Evolutionary conservation across 2,888 invertebrate species (phyloP).

Genomic region (Capitulum mitella): DNA sequence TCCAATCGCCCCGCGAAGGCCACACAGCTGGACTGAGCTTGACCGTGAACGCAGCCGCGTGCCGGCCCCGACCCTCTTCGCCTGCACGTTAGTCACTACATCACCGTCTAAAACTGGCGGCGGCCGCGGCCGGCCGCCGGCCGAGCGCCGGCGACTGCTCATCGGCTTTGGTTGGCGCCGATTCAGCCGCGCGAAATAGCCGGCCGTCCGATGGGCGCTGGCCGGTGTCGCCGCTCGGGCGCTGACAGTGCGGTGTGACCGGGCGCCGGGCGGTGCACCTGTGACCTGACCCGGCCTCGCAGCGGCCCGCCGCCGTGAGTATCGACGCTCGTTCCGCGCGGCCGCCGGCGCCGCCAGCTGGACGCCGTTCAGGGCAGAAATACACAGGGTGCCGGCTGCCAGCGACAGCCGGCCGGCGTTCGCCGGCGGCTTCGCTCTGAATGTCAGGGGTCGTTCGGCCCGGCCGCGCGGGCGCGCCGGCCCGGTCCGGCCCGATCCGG

Average conservation of each 20-base stretch:
- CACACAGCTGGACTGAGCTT: too few species aligned
- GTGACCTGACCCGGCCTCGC: neutral
- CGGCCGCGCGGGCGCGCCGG: too few species aligned
- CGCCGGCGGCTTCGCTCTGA: neutral
- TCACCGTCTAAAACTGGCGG: neutral
- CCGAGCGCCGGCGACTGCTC: neutral
- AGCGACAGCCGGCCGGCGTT: neutral
- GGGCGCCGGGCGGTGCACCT: neutral
- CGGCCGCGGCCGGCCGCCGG: neutral
- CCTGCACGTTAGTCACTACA: too few species aligned
- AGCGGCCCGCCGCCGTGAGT: neutral
- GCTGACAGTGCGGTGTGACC: too few species aligned
- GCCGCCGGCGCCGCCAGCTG: neutral
- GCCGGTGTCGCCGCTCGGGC: too few species aligned
- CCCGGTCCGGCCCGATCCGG: too few species aligned
- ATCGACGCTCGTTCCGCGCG: neutral
- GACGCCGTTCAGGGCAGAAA: neutral
- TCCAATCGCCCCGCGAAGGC: too few species aligned
- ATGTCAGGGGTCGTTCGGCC: neutral
- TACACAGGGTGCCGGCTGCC: neutral
- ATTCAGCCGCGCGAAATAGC: neutral
- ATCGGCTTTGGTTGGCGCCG: neutral
- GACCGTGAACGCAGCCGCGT: too few species aligned
- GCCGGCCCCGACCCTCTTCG: too few species aligned
- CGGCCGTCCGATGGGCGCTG: neutral